Percentiles rank a stretch among this genome's conserved stretches.
Evolutionary conservation across 2,797 vertebrate genomes (phyloP).

Genomic region (Phoebastria nigripes): DNA sequence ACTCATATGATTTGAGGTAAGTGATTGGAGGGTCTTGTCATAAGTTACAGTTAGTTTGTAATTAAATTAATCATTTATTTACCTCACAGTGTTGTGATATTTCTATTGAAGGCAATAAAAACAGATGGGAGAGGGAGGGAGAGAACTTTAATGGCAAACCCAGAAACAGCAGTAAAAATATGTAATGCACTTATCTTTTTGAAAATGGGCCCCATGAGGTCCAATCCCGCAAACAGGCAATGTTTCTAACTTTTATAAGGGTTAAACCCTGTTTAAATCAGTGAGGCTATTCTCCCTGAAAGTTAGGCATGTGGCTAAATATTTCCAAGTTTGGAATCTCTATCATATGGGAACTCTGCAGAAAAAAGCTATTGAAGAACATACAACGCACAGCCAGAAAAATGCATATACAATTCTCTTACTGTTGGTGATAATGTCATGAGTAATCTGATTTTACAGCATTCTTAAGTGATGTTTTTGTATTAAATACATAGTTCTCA

Average conservation of each 20-base stretch:
- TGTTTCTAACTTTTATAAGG: neutral
- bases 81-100: neutral
- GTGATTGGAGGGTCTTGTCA: slow-evolving; percentile 19
- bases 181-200: neutral
- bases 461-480: neutral
- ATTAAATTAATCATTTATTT: slow-evolving; percentile 17
- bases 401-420: neutral
- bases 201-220: neutral
- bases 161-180: neutral
- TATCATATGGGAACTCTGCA: neutral
- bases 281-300: neutral
- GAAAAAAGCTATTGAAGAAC: neutral
- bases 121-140: neutral
- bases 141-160: neutral
- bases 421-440: neutral
- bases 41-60: slow-evolving; percentile 20
- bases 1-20: slow-evolving; percentile 67
- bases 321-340: neutral
- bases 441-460: slow-evolving; percentile 16
- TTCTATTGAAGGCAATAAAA: neutral
- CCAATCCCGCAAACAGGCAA: neutral
- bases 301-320: neutral
- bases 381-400: neutral
- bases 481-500: neutral
- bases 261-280: slow-evolving; percentile 5